Evolutionary conservation across 2,113 vertebrate species (phyloP), one percentile per base, ranked within the genome.

Genomic region (Merops nubicus): DNA sequence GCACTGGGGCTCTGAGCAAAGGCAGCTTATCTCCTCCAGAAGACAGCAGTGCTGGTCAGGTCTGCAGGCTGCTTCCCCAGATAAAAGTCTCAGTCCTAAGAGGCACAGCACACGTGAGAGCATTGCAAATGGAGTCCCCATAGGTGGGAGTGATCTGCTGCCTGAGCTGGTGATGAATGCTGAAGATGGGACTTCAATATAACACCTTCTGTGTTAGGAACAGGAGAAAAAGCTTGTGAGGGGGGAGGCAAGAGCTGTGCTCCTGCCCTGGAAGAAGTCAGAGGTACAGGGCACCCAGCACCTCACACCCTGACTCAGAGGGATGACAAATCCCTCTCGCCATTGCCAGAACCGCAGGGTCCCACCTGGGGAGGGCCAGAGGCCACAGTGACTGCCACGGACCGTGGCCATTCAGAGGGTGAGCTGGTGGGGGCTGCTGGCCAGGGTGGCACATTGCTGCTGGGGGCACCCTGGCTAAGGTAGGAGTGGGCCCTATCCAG

Each of bases 11-110:
- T 70, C 85, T 74, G 72, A 68, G 89, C 64, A 94, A 72, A 91
- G 60, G 51, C 84, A 51, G 1, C 0, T 50, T 93, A 85, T 93
- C 94, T 96, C 69, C 89, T 94, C 43, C 81, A 84, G 89, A 91
- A 94, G 96, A 95, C 83, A 8, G 80, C 96, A 96, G 80, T 17
- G 64, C 69, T 18, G 36, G 34, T 93, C 33, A 75, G 88, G 85
- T 77, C 88, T 70, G n/a, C 51, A 1, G 68, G 68, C 89, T 93
- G 89, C 69, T 76, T 86, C 87, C 74, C 0, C 2, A 96, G 91
- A 94, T 88, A 57, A 91, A 89, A 88, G 80, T 40, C 62, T 83
- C 85, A n/a, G 65, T 89, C 74, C 84, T 48, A 53, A 48, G 72
- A 90, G 64, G 38, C 85, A 59, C 69, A n/a, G 93, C 29, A 8